Evolutionary conservation across 2,888 invertebrate species (phyloP).

Genomic region (Lumbricus terrestris): DNA sequence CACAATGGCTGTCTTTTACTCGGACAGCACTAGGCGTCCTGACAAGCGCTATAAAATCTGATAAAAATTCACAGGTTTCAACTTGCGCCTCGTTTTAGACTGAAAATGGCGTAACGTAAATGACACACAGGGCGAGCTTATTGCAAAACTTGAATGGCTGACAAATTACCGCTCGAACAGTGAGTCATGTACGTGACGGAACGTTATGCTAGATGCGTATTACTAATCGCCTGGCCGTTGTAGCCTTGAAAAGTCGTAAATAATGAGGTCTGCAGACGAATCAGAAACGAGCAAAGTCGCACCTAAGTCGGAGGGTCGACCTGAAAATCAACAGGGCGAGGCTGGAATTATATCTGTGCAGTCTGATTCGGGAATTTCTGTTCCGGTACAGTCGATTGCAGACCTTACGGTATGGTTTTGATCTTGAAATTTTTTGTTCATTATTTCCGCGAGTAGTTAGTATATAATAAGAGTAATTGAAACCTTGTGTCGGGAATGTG

Average conservation of each 20-base stretch:
- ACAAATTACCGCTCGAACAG: slow-evolving; percentile 3
- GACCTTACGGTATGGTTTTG: neutral
- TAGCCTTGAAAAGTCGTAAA: slow-evolving; percentile 3
- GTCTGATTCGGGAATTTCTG: neutral
- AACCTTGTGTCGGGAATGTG: neutral
- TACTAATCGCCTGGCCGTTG: slow-evolving; percentile 3
- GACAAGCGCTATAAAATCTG: neutral
- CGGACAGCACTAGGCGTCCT: neutral
- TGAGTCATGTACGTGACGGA: slow-evolving; percentile 3
- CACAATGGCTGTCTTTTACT: neutral
- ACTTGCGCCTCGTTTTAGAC: neutral
- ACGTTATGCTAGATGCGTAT: neutral
- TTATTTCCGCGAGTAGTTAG: neutral
- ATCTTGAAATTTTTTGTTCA: neutral
- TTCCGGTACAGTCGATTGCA: slow-evolving; percentile 9
- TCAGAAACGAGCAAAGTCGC: slow-evolving; percentile 3
- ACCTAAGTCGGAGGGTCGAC: neutral
- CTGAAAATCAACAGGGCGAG: neutral
- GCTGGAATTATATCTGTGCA: neutral
- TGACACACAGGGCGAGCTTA: neutral
- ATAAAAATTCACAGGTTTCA: neutral
- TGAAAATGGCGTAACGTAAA: slow-evolving; percentile 3
- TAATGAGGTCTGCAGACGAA: neutral
- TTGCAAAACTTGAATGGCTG: slow-evolving; percentile 3
- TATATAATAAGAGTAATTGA: neutral